Percentiles rank a stretch among this genome's conserved stretches.
phyloP scores from a whole-genome alignment of 2,797 vertebrate genomes.

The Epinephelus coioides region DNA sequence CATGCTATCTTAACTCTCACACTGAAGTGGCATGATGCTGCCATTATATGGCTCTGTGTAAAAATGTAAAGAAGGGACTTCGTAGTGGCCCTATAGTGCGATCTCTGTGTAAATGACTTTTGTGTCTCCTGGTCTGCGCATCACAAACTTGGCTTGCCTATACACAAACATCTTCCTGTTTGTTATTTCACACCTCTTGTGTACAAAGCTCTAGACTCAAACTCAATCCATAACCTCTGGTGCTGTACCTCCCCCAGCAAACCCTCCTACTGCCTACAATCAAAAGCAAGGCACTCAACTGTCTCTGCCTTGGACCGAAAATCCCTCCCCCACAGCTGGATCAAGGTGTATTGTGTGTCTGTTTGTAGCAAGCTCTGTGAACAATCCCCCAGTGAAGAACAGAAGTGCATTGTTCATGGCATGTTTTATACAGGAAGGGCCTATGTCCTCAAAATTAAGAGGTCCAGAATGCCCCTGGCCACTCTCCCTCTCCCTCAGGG shows the following conservation, averaged over 20 bases:
- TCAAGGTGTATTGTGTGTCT: conserved; percentile 1
- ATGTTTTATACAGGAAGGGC: conserved; percentile 12
- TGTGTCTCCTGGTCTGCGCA: not conserved
- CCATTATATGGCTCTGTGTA: no score
- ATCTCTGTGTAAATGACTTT: no score
- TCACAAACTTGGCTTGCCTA: not conserved
- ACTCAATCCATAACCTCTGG: conserved; percentile 4
- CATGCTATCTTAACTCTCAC: no score
- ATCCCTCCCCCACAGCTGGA: not conserved
- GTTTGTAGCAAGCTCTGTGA: conserved; percentile 10
- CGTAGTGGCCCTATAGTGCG: no score
- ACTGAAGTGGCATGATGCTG: no score
- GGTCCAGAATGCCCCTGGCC: not conserved
- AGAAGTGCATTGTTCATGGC: conserved; percentile 13
- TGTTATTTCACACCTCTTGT: not conserved
- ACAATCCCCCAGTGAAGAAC: conserved; percentile 12
- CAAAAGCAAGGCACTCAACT: conserved; percentile 9
- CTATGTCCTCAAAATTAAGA: conserved; percentile 23
- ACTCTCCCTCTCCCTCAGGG: not conserved
- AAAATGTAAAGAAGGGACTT: no score
- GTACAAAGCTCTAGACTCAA: conserved; percentile 6
- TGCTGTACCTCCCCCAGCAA: not conserved
- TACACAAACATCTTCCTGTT: not conserved
- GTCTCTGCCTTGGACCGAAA: conserved; percentile 5
- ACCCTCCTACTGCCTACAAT: not conserved